Evolutionary conservation across 2,113 vertebrate genomes (phyloP), one percentile per base, ranked within the genome.

Genomic region (Gnathonemus longibarbis): DNA sequence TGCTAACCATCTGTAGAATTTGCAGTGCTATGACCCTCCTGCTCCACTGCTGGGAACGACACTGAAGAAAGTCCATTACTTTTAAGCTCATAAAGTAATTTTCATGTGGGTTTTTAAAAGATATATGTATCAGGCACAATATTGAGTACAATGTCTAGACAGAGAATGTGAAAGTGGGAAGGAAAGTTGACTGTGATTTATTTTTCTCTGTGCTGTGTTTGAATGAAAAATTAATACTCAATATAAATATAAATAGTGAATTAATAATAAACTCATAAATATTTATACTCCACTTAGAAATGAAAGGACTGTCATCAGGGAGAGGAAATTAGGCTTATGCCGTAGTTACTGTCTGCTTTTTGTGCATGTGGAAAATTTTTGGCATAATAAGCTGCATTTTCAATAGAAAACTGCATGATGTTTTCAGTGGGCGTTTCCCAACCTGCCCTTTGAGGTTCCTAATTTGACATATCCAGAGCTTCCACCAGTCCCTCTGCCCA

Each of bases 181-280:
- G 10, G 15, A n/a, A n/a, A 53, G 21, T n/a, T 27, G 35, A 35
- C 27, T 52, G 48, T 27, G 46, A 48, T 39, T 83, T 50, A 35
- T 80, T 89, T 89, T 49, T 48, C 88, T 50, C 21, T 83, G 48
- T 89, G 70, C 31, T 39, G 88, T 31, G 31, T 83, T 89, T 80
- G 77, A 56, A 84, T 84, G 46, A 56, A 48, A 83, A 89, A 89
- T 89, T 42, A 89, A 89, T 89, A 89, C 80, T 53, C 50, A 53
- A 56, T 56, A 87, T 87, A 53, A 87, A 87, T 87, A 53, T 87
- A 52, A 87, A 53, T 87, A 53, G 85, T 87, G 49, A 87, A 87
- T 87, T 52, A 87, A 53, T 35, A 53, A 53, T 87, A 87, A 83
- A 89, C 31, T 84, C 74, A 84, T 89, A 89, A 83, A 89, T 89